Conservation (phyloP, 2,113 vertebrate genomes). For the Lampris megalopsis region DNA sequence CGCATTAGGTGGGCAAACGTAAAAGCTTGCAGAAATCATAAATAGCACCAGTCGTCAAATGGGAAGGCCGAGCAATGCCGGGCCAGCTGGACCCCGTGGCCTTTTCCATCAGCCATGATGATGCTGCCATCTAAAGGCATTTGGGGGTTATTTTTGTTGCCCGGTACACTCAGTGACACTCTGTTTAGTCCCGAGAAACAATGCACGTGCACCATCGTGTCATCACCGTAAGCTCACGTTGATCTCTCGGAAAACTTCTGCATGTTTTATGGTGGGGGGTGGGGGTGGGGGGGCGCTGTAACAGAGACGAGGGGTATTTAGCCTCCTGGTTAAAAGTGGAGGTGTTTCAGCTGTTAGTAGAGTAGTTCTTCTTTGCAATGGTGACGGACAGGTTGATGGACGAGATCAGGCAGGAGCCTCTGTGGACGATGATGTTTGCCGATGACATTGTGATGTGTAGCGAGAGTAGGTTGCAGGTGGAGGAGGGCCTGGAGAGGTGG, state of each 20-base stretch:
- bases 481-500: too few species aligned
- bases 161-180: slow-evolving; percentile 27
- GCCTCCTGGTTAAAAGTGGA: too few species aligned
- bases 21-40: slow-evolving; percentile 10
- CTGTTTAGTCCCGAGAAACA: slow-evolving; percentile 25
- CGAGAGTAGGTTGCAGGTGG: too few species aligned
- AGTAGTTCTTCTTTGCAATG: too few species aligned
- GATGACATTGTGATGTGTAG: too few species aligned
- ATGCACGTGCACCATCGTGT: slow-evolving; percentile 34
- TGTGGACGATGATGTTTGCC: too few species aligned
- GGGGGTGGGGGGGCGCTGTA: too few species aligned
- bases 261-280: too few species aligned
- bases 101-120: slow-evolving; percentile 12
- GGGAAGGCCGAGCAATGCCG: background rate
- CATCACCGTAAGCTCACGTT: slow-evolving; percentile 37
- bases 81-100: background rate
- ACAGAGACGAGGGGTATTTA: too few species aligned
- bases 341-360: too few species aligned
- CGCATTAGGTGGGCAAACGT: slow-evolving; percentile 34
- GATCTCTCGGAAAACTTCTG: slow-evolving; percentile 29
- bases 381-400: too few species aligned
- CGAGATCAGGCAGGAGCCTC: too few species aligned
- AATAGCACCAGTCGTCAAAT: slow-evolving; percentile 14
- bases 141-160: slow-evolving; percentile 21
- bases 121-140: slow-evolving; percentile 55